Evolutionary conservation across 2,797 vertebrate species (phyloP).

Genomic region (Merluccius polli): DNA sequence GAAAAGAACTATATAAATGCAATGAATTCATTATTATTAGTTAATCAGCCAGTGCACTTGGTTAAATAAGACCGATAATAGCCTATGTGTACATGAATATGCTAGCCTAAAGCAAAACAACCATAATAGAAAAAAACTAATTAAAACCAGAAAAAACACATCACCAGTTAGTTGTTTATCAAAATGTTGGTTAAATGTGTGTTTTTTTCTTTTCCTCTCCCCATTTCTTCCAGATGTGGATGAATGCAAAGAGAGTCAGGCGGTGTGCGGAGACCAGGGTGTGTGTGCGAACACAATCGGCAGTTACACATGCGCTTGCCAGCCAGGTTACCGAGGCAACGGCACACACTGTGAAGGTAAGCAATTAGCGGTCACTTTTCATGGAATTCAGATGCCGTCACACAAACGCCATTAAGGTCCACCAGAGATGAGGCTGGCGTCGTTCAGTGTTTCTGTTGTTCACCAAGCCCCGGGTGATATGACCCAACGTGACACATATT

Average conservation of each 20-base stretch:
- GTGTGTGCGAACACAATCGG: slow-evolving; percentile 77
- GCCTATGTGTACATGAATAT: too few relatives aligned
- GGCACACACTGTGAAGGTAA: slow-evolving; percentile 80
- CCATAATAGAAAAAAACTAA: too few relatives aligned
- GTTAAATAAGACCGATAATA: too few relatives aligned
- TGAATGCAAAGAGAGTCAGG: slow-evolving; percentile 66
- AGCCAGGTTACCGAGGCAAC: slow-evolving; percentile 75
- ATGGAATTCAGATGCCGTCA: neutral
- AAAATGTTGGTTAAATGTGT: neutral
- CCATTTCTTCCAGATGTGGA: slow-evolving; percentile 69
- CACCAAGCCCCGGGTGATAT: neutral
- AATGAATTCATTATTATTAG: too few relatives aligned
- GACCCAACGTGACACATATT: neutral
- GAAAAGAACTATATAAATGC: too few relatives aligned
- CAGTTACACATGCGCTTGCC: slow-evolving; percentile 77
- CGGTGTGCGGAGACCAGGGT: slow-evolving; percentile 64
- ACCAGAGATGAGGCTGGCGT: neutral
- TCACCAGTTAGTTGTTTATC: neutral
- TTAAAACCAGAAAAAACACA: neutral
- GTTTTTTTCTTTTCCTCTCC: slow-evolving; percentile 1
- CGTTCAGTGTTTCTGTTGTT: neutral
- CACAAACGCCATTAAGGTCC: neutral
- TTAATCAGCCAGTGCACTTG: too few relatives aligned
- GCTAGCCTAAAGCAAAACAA: too few relatives aligned
- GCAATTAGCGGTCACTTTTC: slow-evolving; percentile 11